Percentiles rank a stretch among this genome's conserved stretches.
These are phyloP conservation scores for Eutolmus rufibarbis DNA, from an alignment of 2,888 invertebrate genomes.

Conservation along the genomic window DNA sequence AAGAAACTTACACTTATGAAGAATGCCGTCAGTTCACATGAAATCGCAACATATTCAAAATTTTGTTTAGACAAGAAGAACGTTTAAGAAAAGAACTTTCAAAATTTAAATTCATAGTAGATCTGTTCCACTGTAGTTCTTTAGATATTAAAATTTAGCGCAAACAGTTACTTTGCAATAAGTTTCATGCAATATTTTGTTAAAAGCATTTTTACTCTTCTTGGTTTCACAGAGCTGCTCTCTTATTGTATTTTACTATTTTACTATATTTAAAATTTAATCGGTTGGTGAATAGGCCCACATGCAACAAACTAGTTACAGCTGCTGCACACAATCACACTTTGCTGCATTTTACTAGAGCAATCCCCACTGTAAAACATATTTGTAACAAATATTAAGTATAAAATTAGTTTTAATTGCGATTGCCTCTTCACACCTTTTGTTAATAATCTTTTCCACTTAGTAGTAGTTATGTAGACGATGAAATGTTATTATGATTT, in stretches of 20 bases:
- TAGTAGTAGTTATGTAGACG: conserved; percentile 28
- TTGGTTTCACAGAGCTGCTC: conserved; percentile 26
- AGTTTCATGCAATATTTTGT: conserved; percentile 17
- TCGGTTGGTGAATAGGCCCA: conserved; percentile 29
- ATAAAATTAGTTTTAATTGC: background rate
- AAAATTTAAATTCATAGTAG: conserved; percentile 29
- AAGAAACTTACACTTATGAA: background rate
- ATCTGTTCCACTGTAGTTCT: conserved; percentile 44
- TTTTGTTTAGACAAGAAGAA: background rate
- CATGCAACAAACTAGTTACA: conserved; percentile 39
- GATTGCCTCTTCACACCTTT: background rate
- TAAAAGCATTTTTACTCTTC: conserved; percentile 27
- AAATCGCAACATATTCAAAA: background rate
- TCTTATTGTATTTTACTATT: background rate
- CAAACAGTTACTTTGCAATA: conserved; percentile 6
- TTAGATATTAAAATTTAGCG: conserved; percentile 8
- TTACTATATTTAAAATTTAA: conserved; percentile 27
- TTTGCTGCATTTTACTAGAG: conserved; percentile 26
- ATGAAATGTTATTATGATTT: conserved; percentile 30
- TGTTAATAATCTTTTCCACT: background rate
- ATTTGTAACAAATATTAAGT: background rate
- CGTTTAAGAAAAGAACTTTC: background rate
- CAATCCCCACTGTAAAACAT: background rate
- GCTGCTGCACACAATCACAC: conserved; percentile 12
- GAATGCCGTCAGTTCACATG: too few species aligned